Conservation (phyloP, 2,797 vertebrate genomes). For the Eleutherodactylus coqui region DNA sequence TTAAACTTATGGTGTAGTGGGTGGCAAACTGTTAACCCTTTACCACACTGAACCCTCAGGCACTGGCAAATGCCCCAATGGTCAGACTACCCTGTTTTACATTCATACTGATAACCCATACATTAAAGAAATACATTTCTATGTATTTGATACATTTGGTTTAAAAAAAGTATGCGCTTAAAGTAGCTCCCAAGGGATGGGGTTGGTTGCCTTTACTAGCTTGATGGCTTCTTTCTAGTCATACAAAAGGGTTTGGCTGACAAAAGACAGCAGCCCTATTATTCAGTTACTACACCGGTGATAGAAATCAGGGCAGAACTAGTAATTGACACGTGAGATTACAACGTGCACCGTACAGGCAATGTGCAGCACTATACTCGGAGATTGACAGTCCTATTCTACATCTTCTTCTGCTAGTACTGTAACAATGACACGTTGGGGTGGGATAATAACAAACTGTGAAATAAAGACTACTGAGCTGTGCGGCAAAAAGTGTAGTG, state of each 20-base stretch:
- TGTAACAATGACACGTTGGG: constrained; percentile 5
- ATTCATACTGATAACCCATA: no score
- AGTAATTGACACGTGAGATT: background rate
- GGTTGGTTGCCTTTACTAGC: no score
- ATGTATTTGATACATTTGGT: background rate
- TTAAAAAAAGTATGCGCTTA: background rate
- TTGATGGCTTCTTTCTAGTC: background rate
- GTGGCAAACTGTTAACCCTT: no score
- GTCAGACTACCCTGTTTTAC: background rate
- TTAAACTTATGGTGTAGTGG: no score
- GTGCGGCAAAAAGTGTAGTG: constrained; percentile 16
- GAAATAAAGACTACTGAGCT: constrained; percentile 10
- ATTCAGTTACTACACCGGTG: background rate
- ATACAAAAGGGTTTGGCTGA: background rate
- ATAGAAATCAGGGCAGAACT: background rate
- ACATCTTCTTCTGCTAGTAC: constrained; percentile 25
- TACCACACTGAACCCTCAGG: no score
- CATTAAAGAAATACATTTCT: no score
- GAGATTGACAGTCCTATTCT: background rate
- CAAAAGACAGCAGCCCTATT: background rate
- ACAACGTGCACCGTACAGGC: background rate
- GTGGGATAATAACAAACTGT: constrained; percentile 24
- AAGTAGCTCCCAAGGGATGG: background rate
- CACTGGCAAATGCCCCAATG: background rate
- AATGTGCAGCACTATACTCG: background rate